Base-by-base conservation (phyloP, 1,140 invertebrate genomes). In the Panagrolaimus sp. region DNA sequence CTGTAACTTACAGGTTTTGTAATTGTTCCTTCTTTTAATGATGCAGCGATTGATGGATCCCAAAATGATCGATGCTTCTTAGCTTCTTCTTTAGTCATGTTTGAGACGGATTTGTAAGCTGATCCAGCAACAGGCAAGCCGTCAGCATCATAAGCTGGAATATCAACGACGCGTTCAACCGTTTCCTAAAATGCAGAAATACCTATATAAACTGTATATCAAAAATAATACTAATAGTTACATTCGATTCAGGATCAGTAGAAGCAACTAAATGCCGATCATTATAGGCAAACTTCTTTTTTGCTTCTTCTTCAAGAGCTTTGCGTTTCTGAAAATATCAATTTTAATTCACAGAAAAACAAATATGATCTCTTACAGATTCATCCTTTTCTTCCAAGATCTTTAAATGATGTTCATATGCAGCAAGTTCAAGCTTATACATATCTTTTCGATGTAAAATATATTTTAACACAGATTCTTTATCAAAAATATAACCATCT, bases 381-480 rank as follows among this genome's bases (percentile, higher is more conserved):
- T 71, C 63, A n/a, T 73, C 47, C 58, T 77, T 80, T 44, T 78
- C 76, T n/a, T 69, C 62, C 43, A 83, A 73, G 6, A 77, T 72
- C 24, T 70, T 78, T 5, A 45, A 46, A 52, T 96, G 90, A 76
- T 90, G 92, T 82, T 97, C 91, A 85, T 90, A 98, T 83, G 94
- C 91, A 83, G 97, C 96, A 62, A 94, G 72, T 84, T 94, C 91
- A 63, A 90, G 87, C 17, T 89, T 89, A 76, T 93, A 91, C 84
- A 96, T 93, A 78, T 89, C 91, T 82, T 98, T 98, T 83, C 98
- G 96, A 0, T 91, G 88, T 43, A 98, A 88, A 65, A 98, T 91
- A 76, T 98, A 98, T 83, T 96, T 90, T 9, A 98, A 83, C 74
- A 99, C 93, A 2, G 94, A 90, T 88, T 98, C 94, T 83, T 97